Evolutionary conservation across 2,888 invertebrate genomes (phyloP).

Genomic region (Andrena chrysosceles): DNA sequence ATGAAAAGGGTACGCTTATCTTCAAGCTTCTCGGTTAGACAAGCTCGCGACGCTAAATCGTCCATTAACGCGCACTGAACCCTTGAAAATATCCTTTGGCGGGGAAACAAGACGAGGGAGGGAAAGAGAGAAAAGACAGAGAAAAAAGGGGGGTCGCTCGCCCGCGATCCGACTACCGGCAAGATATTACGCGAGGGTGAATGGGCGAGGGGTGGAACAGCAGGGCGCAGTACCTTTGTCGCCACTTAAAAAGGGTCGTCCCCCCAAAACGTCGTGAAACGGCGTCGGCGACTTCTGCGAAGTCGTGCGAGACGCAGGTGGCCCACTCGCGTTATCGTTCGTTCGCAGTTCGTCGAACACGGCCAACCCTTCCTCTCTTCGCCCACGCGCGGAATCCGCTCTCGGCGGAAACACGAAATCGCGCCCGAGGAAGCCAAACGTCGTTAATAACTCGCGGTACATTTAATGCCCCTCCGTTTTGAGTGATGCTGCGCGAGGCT

Average conservation of each 20-base stretch:
- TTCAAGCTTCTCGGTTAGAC: conserved; percentile 22
- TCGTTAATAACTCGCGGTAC: conserved; percentile 80
- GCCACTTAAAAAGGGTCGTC: conserved; percentile 57
- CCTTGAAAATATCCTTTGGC: conserved; percentile 62
- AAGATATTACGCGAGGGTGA: conserved; percentile 59
- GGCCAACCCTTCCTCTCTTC: conserved; percentile 46
- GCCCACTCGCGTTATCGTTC: conserved; percentile 62
- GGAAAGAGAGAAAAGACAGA: neutral
- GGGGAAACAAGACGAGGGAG: conserved; percentile 42
- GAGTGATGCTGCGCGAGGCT: conserved; percentile 45
- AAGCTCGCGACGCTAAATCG: conserved; percentile 56
- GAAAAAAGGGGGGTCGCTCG: conserved; percentile 26
- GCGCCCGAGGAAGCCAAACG: conserved; percentile 70
- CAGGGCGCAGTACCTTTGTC: conserved; percentile 54
- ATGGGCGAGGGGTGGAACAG: conserved; percentile 14
- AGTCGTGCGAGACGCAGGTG: conserved; percentile 59
- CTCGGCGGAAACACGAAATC: conserved; percentile 75
- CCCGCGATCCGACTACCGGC: conserved; percentile 48
- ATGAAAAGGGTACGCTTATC: conserved; percentile 29
- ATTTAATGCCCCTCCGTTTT: conserved; percentile 71
- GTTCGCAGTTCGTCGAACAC: conserved; percentile 69
- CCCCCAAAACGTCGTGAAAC: conserved; percentile 33
- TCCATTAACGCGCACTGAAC: conserved; percentile 61
- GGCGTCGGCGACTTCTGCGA: conserved; percentile 48
- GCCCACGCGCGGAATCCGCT: conserved; percentile 39